phyloP scores from a whole-genome alignment of 2,888 invertebrate species.

The Chorisops tibialis region DNA sequence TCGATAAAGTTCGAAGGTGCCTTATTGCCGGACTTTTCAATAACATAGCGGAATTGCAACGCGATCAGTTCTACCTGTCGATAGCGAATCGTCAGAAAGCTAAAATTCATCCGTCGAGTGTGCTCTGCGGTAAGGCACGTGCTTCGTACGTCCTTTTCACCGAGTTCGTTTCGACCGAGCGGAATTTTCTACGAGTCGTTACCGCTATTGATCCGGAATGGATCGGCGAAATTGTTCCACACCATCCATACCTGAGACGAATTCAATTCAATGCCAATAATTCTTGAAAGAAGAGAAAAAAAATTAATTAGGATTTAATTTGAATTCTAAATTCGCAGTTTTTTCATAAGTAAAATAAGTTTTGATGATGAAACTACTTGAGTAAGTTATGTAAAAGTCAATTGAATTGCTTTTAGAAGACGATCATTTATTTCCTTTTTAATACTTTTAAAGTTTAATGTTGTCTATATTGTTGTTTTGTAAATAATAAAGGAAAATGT shows the following conservation, averaged over 20 bases:
- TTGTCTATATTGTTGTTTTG: too few relatives aligned
- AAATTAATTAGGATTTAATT: too few relatives aligned
- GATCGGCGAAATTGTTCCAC: slow-evolving; percentile 63
- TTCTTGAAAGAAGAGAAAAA: too few relatives aligned
- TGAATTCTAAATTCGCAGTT: too few relatives aligned
- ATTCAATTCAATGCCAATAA: slow-evolving; percentile 18
- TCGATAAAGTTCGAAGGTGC: slow-evolving; percentile 71
- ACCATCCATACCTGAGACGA: slow-evolving; percentile 34
- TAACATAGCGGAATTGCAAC: slow-evolving; percentile 76
- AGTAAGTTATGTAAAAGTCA: too few relatives aligned
- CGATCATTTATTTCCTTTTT: too few relatives aligned
- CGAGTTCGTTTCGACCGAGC: slow-evolving; percentile 82
- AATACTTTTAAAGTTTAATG: too few relatives aligned
- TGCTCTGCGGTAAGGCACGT: slow-evolving; percentile 59
- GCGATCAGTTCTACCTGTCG: slow-evolving; percentile 67
- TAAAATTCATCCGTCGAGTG: slow-evolving; percentile 80
- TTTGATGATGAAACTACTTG: too few relatives aligned
- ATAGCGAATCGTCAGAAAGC: slow-evolving; percentile 65
- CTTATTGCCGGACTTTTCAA: slow-evolving; percentile 77
- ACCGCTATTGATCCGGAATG: slow-evolving; percentile 78
- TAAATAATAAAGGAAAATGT: too few relatives aligned
- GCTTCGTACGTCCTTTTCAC: slow-evolving; percentile 75
- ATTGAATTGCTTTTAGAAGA: too few relatives aligned
- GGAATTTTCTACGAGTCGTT: slow-evolving; percentile 74
- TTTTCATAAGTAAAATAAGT: too few relatives aligned